Evolutionary conservation across 2,113 vertebrate species (phyloP).

Genomic region (Plectropomus leopardus): DNA sequence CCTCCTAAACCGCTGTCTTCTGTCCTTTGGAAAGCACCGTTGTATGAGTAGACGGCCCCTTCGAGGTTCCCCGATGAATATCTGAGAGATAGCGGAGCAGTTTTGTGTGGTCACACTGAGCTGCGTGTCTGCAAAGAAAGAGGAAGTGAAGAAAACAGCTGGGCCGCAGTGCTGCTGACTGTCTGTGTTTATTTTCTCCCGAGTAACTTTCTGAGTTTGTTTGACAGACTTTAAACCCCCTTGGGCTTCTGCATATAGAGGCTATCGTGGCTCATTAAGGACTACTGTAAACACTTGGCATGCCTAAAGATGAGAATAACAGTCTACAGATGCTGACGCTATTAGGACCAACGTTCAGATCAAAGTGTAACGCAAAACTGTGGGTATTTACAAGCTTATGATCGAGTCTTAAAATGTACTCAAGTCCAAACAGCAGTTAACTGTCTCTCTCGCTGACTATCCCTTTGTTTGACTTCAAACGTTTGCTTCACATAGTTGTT

Average conservation of each 20-base stretch:
- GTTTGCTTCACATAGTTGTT: not conserved
- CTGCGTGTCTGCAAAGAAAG: not conserved
- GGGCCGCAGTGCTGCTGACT: not conserved
- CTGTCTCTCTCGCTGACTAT: not conserved
- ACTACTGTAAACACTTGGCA: slow-evolving; percentile 39
- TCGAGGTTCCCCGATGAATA: slow-evolving; percentile 14
- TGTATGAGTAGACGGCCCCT: not conserved
- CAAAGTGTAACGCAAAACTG: not conserved
- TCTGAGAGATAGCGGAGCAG: not conserved
- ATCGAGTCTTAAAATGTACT: not conserved
- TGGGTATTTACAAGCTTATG: not conserved
- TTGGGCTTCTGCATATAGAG: not conserved
- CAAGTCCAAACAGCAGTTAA: not conserved
- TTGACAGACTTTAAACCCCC: slow-evolving; percentile 54
- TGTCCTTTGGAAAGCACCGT: slow-evolving; percentile 1
- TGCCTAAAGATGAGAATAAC: slow-evolving; percentile 23
- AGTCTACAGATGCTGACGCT: not conserved
- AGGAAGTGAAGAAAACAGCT: slow-evolving; percentile 20
- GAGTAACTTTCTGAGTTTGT: slow-evolving; percentile 45
- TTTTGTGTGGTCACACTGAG: slow-evolving; percentile 19
- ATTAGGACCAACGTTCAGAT: not conserved
- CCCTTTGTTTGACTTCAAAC: slow-evolving; percentile 1
- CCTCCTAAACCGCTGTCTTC: slow-evolving; percentile 4
- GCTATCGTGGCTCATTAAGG: slow-evolving; percentile 17
- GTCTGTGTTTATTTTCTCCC: slow-evolving; percentile 55